Evolutionary conservation across 2,888 invertebrate genomes (phyloP).

Genomic region (Drosophila seclusa): DNA sequence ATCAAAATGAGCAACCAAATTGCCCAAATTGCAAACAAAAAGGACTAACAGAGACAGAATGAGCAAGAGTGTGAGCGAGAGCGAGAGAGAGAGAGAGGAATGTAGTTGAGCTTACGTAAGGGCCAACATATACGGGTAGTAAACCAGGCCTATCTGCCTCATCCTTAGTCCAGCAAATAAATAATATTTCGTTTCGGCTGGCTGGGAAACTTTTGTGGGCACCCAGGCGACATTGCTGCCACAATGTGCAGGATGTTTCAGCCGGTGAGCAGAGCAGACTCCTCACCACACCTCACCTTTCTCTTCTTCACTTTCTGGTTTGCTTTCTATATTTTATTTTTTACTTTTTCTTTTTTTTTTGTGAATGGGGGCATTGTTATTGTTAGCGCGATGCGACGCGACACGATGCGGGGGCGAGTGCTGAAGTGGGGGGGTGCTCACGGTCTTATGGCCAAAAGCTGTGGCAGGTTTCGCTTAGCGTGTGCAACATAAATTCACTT

Average conservation of each 20-base stretch:
- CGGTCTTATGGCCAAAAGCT: conserved; percentile 70
- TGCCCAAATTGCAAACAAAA: conserved; percentile 56
- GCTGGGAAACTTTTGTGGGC: conserved; percentile 47
- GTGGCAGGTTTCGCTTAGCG: conserved; percentile 73
- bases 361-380: conserved; percentile 25
- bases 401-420: background rate
- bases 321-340: conserved; percentile 4
- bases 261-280: conserved; percentile 16
- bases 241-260: conserved; percentile 34
- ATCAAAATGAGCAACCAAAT: conserved; percentile 53
- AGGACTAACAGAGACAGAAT: background rate
- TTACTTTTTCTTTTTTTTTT: conserved; percentile 6
- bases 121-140: conserved; percentile 23
- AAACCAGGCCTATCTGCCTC: conserved; percentile 9
- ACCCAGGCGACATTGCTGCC: conserved; percentile 47
- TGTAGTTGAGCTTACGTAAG: conserved; percentile 6
- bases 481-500: conserved; percentile 78
- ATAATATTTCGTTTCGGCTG: conserved; percentile 63
- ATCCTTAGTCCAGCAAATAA: conserved; percentile 50
- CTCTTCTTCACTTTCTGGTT: background rate
- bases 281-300: conserved; percentile 1
- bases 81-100: background rate
- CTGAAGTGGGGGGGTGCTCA: conserved; percentile 6
- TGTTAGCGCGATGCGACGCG: conserved; percentile 11
- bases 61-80: background rate